Percentiles rank a stretch among this genome's conserved stretches.
Evolutionary conservation across 2,888 invertebrate genomes (phyloP).

Genomic region (Epistrophella euchroma): DNA sequence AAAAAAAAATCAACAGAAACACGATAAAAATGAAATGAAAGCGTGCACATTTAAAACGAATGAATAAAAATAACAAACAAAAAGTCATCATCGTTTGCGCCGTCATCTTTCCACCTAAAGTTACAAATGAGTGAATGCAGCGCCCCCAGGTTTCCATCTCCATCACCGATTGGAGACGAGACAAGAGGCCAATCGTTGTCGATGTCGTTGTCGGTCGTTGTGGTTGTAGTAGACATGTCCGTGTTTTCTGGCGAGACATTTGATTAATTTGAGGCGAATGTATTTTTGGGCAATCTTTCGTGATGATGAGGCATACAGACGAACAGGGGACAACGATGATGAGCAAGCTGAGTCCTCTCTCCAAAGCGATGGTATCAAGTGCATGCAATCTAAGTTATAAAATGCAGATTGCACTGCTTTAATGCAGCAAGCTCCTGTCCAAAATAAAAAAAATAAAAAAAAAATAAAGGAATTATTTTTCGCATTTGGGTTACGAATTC

Average conservation of each 20-base stretch:
- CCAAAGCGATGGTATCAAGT: conserved; percentile 53
- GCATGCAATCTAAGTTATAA: conserved; percentile 68
- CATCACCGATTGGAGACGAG: conserved; percentile 37
- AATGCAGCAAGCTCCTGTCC: conserved; percentile 60
- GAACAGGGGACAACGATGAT: conserved; percentile 1
- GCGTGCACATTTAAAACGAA: conserved; percentile 69
- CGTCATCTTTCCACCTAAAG: not conserved
- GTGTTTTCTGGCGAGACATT: conserved; percentile 63
- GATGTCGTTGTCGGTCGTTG: conserved; percentile 23
- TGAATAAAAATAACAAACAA: conserved; percentile 35
- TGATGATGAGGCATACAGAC: conserved; percentile 16
- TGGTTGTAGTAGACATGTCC: conserved; percentile 44
- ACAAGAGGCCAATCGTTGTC: conserved; percentile 52
- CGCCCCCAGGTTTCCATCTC: conserved; percentile 38
- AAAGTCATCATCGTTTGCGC: not conserved
- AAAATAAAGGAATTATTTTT: not conserved
- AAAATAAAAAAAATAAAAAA: conserved; percentile 13
- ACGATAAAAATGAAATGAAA: conserved; percentile 49
- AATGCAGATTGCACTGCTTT: conserved; percentile 63
- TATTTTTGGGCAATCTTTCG: conserved; percentile 69
- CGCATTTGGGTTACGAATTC: conserved; percentile 59
- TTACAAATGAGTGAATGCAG: conserved; percentile 40
- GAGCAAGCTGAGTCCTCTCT: not conserved
- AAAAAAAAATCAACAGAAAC: conserved; percentile 29
- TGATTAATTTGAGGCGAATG: conserved; percentile 69